Evolutionary conservation across 2,797 vertebrate genomes (phyloP), one percentile per base, ranked within the genome.

Genomic region (Lagocephalus sceleratus): DNA sequence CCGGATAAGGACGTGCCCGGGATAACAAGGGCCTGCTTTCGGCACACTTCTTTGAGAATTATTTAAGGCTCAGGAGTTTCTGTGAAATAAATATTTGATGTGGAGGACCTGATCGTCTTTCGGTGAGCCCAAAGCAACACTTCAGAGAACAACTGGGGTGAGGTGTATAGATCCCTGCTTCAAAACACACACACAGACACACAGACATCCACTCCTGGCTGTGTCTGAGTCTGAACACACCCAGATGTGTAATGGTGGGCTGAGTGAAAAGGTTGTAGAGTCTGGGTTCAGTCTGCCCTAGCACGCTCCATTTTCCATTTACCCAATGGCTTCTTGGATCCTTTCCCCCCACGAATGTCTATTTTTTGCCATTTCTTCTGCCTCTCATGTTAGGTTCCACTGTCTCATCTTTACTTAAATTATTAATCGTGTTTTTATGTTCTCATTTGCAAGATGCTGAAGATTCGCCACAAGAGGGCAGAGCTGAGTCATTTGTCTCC

Each of bases 41-140:
- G 51, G 76, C 66, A 54, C 82, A 83, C 82, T 87, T 91, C 91
- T 90, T 90, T 91, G 87, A 92, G 90, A 92, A 92, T 92, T 91
- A 91, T 92, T 92, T 87, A 92, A 91, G 78, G 82, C 85, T 83
- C 78, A 87, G 85, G 86, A 90, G 85, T 90, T 91, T 89, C 89
- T 90, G 86, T 73, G 81, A 71, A 73, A 91, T 92, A 68, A 91
- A 92, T 92, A 91, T 92, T 92, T 92, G 88, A 92, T 92, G 85
- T 60, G 54, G 69, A 89, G 89, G 85, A 88, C 89, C 87, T 84
- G 81, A 75, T 85, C 75, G 81, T 76, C 84, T 90, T 73, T 83
- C 57, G 69, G 72, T 58, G 68, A 82, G 82, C 82, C 77, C 81
- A 76, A 74, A 87, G 89, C 88, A 82, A 82, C 84, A 88, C 88